phyloP scores from a whole-genome alignment of 2,113 vertebrate genomes.

The Pipra filicauda region DNA sequence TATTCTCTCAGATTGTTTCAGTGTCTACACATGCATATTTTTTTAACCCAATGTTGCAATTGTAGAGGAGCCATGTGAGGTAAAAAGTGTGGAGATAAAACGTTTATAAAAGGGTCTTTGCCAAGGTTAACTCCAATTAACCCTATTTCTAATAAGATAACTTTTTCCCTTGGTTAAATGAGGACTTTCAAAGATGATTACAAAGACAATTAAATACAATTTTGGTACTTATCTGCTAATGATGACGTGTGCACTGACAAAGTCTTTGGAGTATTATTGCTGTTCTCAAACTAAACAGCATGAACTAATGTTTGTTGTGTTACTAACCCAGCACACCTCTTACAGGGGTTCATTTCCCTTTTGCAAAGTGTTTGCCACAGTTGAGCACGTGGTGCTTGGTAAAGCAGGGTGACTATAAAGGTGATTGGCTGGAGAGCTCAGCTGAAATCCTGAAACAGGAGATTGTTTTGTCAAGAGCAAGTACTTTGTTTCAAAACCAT shows the following conservation, averaged over 20 bases:
- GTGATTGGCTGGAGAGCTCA: neutral
- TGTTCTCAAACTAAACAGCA: neutral
- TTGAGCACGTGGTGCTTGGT: neutral
- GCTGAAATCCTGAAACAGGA: neutral
- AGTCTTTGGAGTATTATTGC: neutral
- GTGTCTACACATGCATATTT: neutral
- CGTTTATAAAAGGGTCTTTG: neutral
- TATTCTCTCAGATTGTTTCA: neutral
- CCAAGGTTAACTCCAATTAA: neutral
- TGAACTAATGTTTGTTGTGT: neutral
- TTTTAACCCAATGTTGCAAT: neutral
- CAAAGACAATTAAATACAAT: neutral
- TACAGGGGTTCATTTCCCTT: neutral
- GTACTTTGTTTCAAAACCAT: neutral
- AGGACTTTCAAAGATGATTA: neutral
- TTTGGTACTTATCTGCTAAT: neutral
- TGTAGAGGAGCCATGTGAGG: neutral
- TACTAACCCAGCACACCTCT: neutral
- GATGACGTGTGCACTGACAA: neutral
- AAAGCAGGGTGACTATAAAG: neutral
- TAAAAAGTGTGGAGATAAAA: neutral
- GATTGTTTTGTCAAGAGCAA: neutral
- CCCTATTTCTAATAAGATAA: neutral
- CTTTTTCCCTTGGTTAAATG: neutral
- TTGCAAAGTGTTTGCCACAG: neutral